Evolutionary conservation across 2,797 vertebrate genomes (phyloP).

Genomic region (Periparus ater): DNA sequence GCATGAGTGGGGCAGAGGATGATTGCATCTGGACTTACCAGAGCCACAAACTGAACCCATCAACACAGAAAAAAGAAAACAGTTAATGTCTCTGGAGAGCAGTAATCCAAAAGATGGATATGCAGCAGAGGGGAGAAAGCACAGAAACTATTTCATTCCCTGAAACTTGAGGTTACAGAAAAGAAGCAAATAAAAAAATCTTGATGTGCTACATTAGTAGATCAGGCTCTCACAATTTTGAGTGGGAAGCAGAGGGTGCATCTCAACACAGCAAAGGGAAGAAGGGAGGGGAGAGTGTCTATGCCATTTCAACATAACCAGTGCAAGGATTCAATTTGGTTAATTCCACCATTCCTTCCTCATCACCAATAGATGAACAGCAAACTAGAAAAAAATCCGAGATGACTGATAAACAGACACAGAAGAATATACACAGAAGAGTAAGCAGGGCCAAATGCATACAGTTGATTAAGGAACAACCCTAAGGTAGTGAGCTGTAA

Average conservation of each 20-base stretch:
- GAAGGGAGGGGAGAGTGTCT: neutral
- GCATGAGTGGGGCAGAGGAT: neutral
- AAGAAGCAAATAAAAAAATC: conserved; percentile 8
- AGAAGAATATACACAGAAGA: neutral
- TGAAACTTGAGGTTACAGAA: neutral
- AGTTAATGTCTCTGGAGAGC: neutral
- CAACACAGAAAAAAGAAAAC: neutral
- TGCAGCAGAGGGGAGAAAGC: neutral
- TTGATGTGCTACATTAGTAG: neutral
- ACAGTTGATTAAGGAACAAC: neutral
- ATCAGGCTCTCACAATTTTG: neutral
- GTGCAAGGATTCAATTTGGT: neutral
- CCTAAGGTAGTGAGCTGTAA: neutral
- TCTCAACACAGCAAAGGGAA: neutral
- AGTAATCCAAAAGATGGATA: conserved; percentile 18
- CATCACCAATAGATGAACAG: neutral
- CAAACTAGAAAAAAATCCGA: neutral
- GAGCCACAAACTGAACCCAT: neutral
- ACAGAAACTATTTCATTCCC: neutral
- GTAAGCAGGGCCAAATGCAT: neutral
- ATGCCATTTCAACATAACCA: neutral
- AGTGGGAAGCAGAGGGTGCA: neutral
- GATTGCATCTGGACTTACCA: neutral
- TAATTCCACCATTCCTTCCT: neutral
- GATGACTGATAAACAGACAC: neutral